Evolutionary conservation across 53 echinoderm and acorn worm species (phyloP).

Genomic region (Stichopus horrens): DNA sequence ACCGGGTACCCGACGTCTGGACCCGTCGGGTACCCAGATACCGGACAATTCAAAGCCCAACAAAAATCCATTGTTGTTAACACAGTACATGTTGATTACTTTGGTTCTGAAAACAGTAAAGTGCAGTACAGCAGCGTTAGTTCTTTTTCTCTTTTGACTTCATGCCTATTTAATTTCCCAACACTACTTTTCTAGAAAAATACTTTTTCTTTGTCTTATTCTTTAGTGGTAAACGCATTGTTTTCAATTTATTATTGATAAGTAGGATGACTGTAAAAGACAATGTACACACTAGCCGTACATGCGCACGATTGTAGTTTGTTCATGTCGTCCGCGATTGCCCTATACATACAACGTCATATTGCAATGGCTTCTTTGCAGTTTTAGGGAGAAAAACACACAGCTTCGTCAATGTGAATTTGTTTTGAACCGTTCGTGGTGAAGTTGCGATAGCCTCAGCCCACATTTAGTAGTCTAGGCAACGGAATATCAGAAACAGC

Average conservation of each 20-base stretch:
- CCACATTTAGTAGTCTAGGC: no score
- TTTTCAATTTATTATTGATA: background rate
- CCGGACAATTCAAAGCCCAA: conserved; percentile 48
- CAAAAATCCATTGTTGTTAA: background rate
- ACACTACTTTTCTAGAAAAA: conserved; percentile 56
- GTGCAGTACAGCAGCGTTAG: no score
- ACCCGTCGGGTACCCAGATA: conserved; percentile 41
- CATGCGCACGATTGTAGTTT: no score
- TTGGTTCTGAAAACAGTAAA: background rate
- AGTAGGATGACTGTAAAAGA: conserved; percentile 28
- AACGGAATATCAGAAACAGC: no score
- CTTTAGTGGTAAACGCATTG: background rate
- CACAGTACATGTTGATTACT: background rate
- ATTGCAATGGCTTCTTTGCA: no score
- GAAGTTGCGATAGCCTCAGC: no score
- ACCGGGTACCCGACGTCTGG: no score
- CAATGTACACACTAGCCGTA: conserved; percentile 5
- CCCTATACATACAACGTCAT: no score
- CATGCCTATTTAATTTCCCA: background rate
- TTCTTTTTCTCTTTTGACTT: conserved; percentile 27
- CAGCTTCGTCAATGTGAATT: no score
- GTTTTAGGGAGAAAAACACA: no score
- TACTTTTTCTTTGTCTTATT: conserved; percentile 49
- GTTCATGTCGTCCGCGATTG: no score
- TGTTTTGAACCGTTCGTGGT: no score